A percentile compares a stretch with the other conserved stretches of the same genome.
phyloP scores from a whole-genome alignment of 2,113 vertebrate genomes.

The Gnathonemus echidnorhynchus region DNA sequence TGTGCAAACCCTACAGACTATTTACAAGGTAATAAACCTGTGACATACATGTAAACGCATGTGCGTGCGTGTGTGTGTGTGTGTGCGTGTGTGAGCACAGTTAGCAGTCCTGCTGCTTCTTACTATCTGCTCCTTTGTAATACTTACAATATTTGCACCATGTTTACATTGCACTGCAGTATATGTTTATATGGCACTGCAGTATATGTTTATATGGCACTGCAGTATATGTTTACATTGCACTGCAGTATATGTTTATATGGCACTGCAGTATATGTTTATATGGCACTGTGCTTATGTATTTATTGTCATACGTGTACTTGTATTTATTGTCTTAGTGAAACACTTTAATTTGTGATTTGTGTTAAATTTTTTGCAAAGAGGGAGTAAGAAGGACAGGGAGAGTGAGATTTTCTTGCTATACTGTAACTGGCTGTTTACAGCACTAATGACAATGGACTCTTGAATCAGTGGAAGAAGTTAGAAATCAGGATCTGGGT shows the following conservation, averaged over 20 bases:
- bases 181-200: not conserved
- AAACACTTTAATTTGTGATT: not conserved
- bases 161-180: not conserved
- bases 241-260: not conserved
- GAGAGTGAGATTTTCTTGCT: not conserved
- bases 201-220: not conserved
- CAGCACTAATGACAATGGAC: not conserved
- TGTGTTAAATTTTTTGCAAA: not conserved
- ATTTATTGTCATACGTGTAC: not conserved
- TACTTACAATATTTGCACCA: not conserved
- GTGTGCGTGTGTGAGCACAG: not conserved
- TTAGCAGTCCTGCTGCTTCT: not conserved
- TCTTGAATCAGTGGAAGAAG: not conserved
- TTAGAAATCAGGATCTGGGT: not conserved
- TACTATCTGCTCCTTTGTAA: not conserved
- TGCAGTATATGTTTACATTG: not conserved
- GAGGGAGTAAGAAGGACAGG: not conserved
- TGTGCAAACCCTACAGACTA: not conserved
- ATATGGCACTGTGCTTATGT: not conserved
- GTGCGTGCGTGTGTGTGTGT: too few relatives aligned
- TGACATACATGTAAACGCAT: not conserved
- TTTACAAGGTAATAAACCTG: not conserved
- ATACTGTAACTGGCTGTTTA: not conserved
- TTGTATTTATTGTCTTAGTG: not conserved
- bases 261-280: not conserved